Evolutionary conservation across 2,113 vertebrate genomes (phyloP), one percentile per base, ranked within the genome.

Genomic region (Cheilinus undulatus): DNA sequence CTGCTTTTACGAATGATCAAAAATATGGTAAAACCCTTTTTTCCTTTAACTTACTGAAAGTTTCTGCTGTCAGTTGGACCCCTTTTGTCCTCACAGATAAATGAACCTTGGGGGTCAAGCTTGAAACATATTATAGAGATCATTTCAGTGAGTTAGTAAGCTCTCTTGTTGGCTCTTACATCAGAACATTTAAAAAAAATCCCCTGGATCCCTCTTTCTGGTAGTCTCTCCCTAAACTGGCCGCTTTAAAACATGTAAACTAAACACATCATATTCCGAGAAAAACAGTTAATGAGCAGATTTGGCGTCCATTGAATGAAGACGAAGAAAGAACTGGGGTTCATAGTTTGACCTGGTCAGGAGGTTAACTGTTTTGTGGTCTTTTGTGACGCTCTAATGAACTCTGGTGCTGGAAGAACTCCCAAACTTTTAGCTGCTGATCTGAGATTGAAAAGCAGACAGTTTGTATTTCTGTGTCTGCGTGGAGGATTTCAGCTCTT

Each of bases 401-500:
- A 52, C 20, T 3, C 17, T 2, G n/a, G 7, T n/a, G 48, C 53
- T 34, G 23, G 57, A 36, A 9, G 7, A 49, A n/a, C 10, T 23
- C 5, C 26, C 51, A 28, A 34, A 27, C 22, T 23, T 26, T 15
- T 5, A 19, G 27, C 9, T 28, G 24, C 12, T 36, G 53, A 20
- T 72, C 48, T 63, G 50, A 38, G 19, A 15, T 23, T 3, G 22
- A 54, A 43, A 28, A n/a, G 11, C 38, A 9, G 13, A 40, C 22
- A 0, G 32, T 43, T 19, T 53, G 8, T 22, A n/a, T n/a, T 24
- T 53, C 49, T 28, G 22, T 42, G 15, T 34, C 32, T 34, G 5
- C 52, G n/a, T 17, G 64, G 65, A 32, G 26, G 24, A 57, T 79
- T 61, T 68, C 68, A 54, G 42, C 28, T 19, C 24, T 73, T 85